A percentile compares a stretch with the other conserved stretches of the same genome.
Evolutionary conservation across 2,113 vertebrate genomes (phyloP).

Genomic region (Cariama cristata): DNA sequence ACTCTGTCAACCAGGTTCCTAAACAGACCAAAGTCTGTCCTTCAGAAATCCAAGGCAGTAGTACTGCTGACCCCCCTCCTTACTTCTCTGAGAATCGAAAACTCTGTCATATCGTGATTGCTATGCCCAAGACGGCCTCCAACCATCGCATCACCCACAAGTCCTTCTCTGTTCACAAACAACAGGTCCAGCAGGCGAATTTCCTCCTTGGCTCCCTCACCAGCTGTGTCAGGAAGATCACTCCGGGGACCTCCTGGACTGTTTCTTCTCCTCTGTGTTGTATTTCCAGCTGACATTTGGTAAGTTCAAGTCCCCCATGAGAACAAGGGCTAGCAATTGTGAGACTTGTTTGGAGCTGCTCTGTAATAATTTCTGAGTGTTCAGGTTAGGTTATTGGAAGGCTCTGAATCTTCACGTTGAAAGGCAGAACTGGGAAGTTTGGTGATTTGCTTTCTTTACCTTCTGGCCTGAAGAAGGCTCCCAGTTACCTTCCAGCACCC

Average conservation of each 20-base stretch:
- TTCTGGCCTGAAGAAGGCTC: neutral
- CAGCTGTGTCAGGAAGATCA: neutral
- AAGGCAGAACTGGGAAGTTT: neutral
- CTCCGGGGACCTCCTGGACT: neutral
- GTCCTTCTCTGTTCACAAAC: neutral
- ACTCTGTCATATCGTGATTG: neutral
- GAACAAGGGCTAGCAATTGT: neutral
- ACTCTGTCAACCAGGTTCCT: neutral
- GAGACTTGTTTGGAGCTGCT: neutral
- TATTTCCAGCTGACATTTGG: neutral
- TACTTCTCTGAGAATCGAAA: neutral
- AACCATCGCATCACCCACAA: neutral
- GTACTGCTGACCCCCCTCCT: too few relatives aligned
- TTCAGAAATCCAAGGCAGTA: too few relatives aligned
- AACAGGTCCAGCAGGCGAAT: neutral
- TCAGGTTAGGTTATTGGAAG: neutral
- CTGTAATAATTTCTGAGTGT: neutral
- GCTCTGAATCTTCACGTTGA: neutral
- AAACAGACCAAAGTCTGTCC: too few relatives aligned
- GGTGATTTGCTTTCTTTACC: neutral
- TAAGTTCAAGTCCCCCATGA: neutral
- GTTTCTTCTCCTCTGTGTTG: neutral
- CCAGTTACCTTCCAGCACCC: neutral
- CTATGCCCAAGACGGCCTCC: neutral
- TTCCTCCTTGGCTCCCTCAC: neutral